Conservation (phyloP, 2,113 vertebrate species). For the Periophthalmus modestus region DNA sequence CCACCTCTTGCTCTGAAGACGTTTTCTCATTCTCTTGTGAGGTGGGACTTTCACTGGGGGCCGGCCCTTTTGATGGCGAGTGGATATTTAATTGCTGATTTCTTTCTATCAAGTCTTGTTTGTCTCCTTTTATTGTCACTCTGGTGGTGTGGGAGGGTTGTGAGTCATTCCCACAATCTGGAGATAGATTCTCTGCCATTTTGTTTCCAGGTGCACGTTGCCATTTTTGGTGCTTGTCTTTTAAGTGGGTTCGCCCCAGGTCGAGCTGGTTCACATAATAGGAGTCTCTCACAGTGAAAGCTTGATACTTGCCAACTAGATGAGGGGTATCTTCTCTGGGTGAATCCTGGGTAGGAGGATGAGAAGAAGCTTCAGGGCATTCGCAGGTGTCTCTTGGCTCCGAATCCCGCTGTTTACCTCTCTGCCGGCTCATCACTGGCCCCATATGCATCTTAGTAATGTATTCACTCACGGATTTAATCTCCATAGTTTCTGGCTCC, state of each 20-base stretch:
- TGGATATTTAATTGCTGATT: conserved; percentile 72
- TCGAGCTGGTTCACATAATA: conserved; percentile 88
- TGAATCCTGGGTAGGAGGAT: conserved; percentile 74
- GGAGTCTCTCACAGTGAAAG: conserved; percentile 85
- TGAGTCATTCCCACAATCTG: conserved; percentile 78
- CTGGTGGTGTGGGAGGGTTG: conserved; percentile 80
- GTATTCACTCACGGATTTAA: conserved; percentile 95
- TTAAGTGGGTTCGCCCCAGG: conserved; percentile 90
- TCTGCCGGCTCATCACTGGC: conserved; percentile 84
- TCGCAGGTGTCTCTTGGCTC: conserved; percentile 75
- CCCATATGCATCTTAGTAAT: conserved; percentile 94
- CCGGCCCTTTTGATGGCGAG: conserved; percentile 84
- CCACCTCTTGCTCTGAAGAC: conserved; percentile 79
- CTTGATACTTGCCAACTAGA: conserved; percentile 82
- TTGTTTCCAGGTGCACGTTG: conserved; percentile 79
- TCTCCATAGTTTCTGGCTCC: conserved; percentile 99
- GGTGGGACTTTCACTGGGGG: conserved; percentile 70
- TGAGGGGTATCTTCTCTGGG: conserved; percentile 80
- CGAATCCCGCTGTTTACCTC: conserved; percentile 80
- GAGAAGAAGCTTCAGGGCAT: conserved; percentile 80
- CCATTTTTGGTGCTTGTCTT: conserved; percentile 87
- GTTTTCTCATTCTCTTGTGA: conserved; percentile 74
- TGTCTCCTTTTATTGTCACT: conserved; percentile 78
- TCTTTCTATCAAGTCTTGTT: conserved; percentile 73
- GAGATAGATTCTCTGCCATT: conserved; percentile 78